These are phyloP conservation scores for Clostera curtula DNA, from an alignment of 2,888 invertebrate species.

Conservation along the genomic window DNA sequence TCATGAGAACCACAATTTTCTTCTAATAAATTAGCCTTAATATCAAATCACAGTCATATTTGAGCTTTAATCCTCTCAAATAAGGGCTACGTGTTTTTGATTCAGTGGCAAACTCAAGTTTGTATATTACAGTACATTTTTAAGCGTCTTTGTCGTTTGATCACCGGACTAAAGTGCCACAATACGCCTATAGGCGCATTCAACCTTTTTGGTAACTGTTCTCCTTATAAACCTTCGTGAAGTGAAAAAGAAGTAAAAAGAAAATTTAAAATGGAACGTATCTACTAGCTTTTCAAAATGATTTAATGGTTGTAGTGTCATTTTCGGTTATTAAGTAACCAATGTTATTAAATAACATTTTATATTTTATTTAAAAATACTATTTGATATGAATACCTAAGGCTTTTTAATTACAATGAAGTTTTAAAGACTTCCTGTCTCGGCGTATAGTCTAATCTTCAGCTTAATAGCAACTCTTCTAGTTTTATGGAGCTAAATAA, in stretches of 20 bases:
- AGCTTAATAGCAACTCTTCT: too few relatives aligned
- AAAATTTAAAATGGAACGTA: constrained; percentile 20
- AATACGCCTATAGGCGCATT: constrained; percentile 46
- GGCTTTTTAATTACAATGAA: too few relatives aligned
- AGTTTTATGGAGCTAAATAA: too few relatives aligned
- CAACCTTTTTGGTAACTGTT: constrained; percentile 44
- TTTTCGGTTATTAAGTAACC: too few relatives aligned
- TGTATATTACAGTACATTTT: constrained; percentile 53
- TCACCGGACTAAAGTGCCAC: constrained; percentile 50
- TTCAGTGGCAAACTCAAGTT: constrained; percentile 13
- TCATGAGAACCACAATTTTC: constrained; percentile 45
- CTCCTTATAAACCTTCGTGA: constrained; percentile 23
- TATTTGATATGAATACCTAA: too few relatives aligned
- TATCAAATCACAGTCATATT: constrained; percentile 13
- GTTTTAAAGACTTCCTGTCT: too few relatives aligned
- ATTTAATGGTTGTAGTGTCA: constrained; percentile 18
- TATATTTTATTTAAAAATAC: too few relatives aligned
- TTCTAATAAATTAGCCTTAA: constrained; percentile 10
- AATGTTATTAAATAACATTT: too few relatives aligned
- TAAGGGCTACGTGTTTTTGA: constrained; percentile 7
- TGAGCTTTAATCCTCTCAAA: constrained; percentile 15
- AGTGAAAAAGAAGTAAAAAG: constrained; percentile 27
- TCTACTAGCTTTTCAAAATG: constrained; percentile 17
- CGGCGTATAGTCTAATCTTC: too few relatives aligned
- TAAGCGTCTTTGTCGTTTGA: constrained; percentile 62